Conservation (phyloP, 2,113 vertebrate genomes). For the Syngnathus scovelli region DNA sequence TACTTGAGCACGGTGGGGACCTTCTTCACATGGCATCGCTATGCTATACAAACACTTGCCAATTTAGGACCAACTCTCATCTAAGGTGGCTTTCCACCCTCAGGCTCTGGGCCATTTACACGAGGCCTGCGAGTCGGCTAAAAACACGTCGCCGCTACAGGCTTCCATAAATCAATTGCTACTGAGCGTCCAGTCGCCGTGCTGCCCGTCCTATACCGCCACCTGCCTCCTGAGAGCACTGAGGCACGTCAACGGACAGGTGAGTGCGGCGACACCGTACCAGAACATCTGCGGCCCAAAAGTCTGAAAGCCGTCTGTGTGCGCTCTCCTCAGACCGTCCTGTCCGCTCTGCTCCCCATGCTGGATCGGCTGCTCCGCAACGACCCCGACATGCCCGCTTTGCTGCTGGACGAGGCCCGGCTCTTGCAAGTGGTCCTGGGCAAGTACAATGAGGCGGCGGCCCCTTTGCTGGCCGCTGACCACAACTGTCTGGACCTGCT, state of each 20-base stretch:
- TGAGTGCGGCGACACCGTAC: conserved; percentile 14
- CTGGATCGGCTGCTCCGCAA: conserved; percentile 78
- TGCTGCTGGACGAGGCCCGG: conserved; percentile 77
- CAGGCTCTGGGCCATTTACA: conserved; percentile 78
- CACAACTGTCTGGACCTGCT: conserved; percentile 78
- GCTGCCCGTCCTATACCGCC: conserved; percentile 80
- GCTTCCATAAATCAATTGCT: conserved; percentile 74
- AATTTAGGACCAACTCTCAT: too few species aligned
- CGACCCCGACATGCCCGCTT: conserved; percentile 52
- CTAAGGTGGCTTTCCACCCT: not conserved
- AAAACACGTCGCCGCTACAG: conserved; percentile 59
- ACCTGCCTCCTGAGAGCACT: conserved; percentile 75
- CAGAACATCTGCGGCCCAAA: not conserved
- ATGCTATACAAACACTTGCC: too few species aligned
- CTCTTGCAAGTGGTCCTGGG: conserved; percentile 76
- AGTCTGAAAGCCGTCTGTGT: too few species aligned
- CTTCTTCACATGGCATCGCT: not conserved
- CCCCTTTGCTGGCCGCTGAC: conserved; percentile 75
- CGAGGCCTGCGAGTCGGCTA: conserved; percentile 56
- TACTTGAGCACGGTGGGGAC: conserved; percentile 77
- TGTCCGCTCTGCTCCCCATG: conserved; percentile 74
- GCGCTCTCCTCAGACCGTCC: conserved; percentile 65
- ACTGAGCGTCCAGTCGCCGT: conserved; percentile 54
- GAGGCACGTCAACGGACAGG: conserved; percentile 75
- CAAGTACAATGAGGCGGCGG: conserved; percentile 81